Base-by-base conservation (phyloP, 30 jellyfish, hydroid and myxozoan species). In the Chrysaora quinquecirrha region DNA sequence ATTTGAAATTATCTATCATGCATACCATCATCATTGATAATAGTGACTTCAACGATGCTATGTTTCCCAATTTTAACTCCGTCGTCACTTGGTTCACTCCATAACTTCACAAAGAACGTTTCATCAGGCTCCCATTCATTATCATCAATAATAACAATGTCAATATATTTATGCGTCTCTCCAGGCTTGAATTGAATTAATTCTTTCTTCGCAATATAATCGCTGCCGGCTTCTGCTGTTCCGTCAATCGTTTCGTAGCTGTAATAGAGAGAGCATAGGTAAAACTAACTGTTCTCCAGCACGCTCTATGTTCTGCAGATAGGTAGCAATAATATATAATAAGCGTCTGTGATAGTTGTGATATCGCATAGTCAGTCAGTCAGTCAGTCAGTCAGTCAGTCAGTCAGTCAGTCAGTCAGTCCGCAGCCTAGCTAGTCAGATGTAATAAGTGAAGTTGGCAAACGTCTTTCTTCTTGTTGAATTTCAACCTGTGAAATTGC, bases 51-150 rank as follows among this genome's bases (percentile, higher is more conserved):
- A 20, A 97, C 87, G 30, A 93, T 91, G 62, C 97, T 86, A 86
- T 93, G 98, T 58, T 86, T 94, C 35, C 98, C 98, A 28, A 93
- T 86, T 30, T 66, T 75, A 34, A 87, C 97, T 16, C 75, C 68
- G 6, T 68, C 67, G 30, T 93, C 95, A 11, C 71, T 83, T 2
- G 93, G 93, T 63, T 82, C 96, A 34, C 90, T 48, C 89, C 91
- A 84, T 34, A 93, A 32, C 64, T 93, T 93, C 1, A 93, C 94
- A 86, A 93, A 93, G 56, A 93, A 93, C 24, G 98, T 93, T 80
- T 93, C 98, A 47, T 93, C 98, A 3, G 98, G 98, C 64, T 93
- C 98, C 98, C 98, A 93, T 24, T 86, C 96, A 80, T 93, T 63
- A 56, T 93, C 98, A 70, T 93, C 98, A 34, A 93, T 86, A 31